Base-by-base conservation (phyloP, 2,888 invertebrate genomes). In the Chrysodeixis includens region DNA sequence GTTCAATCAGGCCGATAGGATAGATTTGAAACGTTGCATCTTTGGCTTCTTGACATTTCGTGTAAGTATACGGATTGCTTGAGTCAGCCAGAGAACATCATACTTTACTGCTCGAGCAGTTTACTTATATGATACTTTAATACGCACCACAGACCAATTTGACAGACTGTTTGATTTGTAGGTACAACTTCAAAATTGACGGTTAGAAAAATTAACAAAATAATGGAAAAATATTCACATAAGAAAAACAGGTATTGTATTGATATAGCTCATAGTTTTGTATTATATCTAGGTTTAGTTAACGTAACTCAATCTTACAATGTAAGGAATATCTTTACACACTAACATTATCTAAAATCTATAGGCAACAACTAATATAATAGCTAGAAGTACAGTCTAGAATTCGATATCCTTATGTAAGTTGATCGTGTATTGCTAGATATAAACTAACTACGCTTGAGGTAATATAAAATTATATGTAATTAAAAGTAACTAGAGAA, bases 1-100 rank as follows among this genome's bases (percentile, higher is more conserved):
- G 54, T 51, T 51, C 68, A 18, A 76, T 77, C 46, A 66, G 78
- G 78, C 64, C 78, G 71, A 62, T 63, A 64, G 61, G 71, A 68
- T 74, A 77, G 66, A 77, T 71, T 66, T 61, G 57, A 67, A 60
- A 56, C 53, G 69, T 62, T 30, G 6, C 26, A 26, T 26, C 26
- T 26, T 26, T 26, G 60, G 51, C 35, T 66, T 66, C 55, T 20
- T 61, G 64, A 64, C 55, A 53, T 59, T 63, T 56, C 52, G 32
- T 52, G 26, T 26, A 26, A 9, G 46, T 74, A 60, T 69, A 70
- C 66, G 65, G 62, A 65, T 65, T 66, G 68, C 55, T 55, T 59
- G 26, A 26, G 26, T 26, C n/a, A 26, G 26, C 6, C 6, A 26
- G 26, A 26, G 26, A 26, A 26, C 26, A 26, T 4, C 26, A 26